A percentile compares a stretch with the other conserved stretches of the same genome.
Conservation (phyloP, 2,113 vertebrate genomes). For the Sphyrna mokarran region DNA sequence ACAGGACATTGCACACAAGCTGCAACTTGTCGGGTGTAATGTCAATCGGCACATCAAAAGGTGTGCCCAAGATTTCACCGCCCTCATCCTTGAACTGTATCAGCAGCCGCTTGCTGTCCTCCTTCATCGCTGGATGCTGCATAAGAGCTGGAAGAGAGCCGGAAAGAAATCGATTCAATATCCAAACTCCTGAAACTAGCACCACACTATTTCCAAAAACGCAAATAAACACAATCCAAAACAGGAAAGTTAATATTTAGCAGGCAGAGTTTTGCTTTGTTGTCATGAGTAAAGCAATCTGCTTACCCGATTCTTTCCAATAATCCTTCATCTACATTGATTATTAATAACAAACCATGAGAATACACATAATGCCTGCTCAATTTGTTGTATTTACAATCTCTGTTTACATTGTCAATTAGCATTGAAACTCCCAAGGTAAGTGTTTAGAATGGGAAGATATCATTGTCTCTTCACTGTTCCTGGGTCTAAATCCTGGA, state of each 20-base stretch:
- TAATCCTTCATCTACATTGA: too few species aligned
- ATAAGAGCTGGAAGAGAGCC: neutral
- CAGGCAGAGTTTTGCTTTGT: too few species aligned
- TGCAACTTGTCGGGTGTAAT: slow-evolving; percentile 87
- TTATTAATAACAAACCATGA: too few species aligned
- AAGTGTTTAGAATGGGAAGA: too few species aligned
- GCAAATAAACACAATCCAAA: neutral
- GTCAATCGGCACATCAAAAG: slow-evolving; percentile 85
- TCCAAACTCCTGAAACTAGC: neutral
- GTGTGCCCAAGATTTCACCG: slow-evolving; percentile 75
- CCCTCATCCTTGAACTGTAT: slow-evolving; percentile 90
- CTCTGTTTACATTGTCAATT: neutral
- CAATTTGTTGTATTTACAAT: neutral
- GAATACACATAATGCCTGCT: neutral
- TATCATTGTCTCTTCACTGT: too few species aligned
- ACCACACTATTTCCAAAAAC: neutral
- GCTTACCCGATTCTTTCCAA: neutral
- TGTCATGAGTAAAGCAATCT: neutral
- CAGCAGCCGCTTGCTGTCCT: slow-evolving; percentile 73
- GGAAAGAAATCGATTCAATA: neutral
- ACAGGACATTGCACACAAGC: slow-evolving; percentile 86
- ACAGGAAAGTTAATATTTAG: neutral
- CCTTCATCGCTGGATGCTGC: slow-evolving; percentile 45
- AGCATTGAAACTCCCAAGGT: neutral
- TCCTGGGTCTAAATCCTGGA: too few species aligned